Evolutionary conservation across 2,113 vertebrate genomes (phyloP).

Genomic region (Genyomyrus donnyi): DNA sequence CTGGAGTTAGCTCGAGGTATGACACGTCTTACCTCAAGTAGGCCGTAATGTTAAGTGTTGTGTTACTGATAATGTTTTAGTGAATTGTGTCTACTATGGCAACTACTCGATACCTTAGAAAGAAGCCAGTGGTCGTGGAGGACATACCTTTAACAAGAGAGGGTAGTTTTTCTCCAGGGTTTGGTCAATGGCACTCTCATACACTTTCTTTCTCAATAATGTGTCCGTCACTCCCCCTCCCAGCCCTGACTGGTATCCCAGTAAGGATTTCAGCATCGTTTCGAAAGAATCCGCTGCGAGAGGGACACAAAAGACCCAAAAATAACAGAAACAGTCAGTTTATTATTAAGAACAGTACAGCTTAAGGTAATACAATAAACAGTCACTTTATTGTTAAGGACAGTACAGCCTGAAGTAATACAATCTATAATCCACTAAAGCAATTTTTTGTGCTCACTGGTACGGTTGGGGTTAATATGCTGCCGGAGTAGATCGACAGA

Average conservation of each 20-base stretch:
- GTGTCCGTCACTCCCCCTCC: conserved; percentile 62
- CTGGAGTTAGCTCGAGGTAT: background rate
- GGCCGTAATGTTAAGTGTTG: background rate
- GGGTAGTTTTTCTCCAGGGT: conserved; percentile 73
- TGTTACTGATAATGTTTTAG: background rate
- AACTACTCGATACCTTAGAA: background rate
- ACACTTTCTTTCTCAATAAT: conserved; percentile 73
- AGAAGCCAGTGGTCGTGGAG: too few species aligned
- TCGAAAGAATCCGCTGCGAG: conserved; percentile 85
- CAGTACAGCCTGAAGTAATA: background rate
- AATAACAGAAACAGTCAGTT: background rate
- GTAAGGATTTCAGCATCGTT: conserved; percentile 89
- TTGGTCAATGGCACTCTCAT: conserved; percentile 71
- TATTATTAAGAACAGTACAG: background rate
- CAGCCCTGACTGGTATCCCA: conserved; percentile 74
- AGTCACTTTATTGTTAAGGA: background rate
- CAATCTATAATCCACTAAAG: background rate
- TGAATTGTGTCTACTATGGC: background rate
- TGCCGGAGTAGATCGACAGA: conserved; percentile 73
- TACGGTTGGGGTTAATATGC: conserved; percentile 85
- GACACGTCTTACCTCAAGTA: background rate
- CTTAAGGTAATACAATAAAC: background rate
- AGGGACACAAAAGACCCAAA: conserved; percentile 6
- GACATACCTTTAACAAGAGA: conserved; percentile 71
- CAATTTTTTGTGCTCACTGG: conserved; percentile 59